Evolutionary conservation across 1,140 invertebrate species (phyloP), one percentile per base, ranked within the genome.

Genomic region (Lamellibrachia luymesi): DNA sequence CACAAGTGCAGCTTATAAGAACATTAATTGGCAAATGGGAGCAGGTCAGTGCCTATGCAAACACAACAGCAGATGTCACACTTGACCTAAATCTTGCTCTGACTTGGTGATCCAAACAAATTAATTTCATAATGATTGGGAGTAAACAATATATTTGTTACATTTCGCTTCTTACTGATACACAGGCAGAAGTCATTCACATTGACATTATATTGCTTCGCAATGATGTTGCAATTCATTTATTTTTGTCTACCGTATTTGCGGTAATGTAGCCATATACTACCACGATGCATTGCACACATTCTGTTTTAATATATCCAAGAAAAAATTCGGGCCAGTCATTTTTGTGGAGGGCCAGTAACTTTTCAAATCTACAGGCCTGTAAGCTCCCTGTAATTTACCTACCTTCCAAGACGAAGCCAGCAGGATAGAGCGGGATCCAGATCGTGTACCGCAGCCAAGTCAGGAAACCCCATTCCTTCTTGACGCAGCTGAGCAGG

Each of bases 401-500:
- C 97, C 93, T 95, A 92, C 98, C 98, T 97, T 99, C 98, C 95
- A 98, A 98, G 2, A 98, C 94, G 95, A 99, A 97, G 25, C 98
- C 98, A 91, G 99, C 95, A 0, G 98, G 98, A 96, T 99, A 99
- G 0, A 99, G 96, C 0, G 98, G 97, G 93, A 99, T 98, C 98
- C 98, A 99, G 56, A 98, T 97, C 0, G 98, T 98, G 95, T 99
- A 99, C 51, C 98, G 97, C 0, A 99, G 96, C 98, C 98, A 99
- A 0, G 98, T 99, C n/a, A 99, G 95, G 27, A 98, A 94, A 80
- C 97, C 97, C 92, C 98, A 97, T 94, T 98, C 97, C 51, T 97
- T 97, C 56, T 98, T 97, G 93, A 98, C 97, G 5, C 98, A 96
- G 95, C 98, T 97, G 0, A 97, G 97, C 95, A 99, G 98, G 95